Evolutionary conservation across 2,797 vertebrate genomes (phyloP).

Genomic region (Harpagifer antarcticus): DNA sequence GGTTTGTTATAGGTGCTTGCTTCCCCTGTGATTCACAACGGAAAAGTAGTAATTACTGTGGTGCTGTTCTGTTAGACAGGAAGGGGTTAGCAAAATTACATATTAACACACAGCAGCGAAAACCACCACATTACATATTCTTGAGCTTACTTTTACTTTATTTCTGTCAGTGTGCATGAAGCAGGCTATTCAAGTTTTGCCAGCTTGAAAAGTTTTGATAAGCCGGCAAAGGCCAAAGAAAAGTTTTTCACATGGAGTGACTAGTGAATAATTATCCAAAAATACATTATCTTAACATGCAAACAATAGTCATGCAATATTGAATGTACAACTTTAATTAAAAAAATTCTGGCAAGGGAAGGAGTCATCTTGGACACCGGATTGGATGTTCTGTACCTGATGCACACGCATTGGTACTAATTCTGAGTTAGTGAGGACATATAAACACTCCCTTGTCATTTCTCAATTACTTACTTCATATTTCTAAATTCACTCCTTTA

Average conservation of each 20-base stretch:
- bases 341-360: neutral
- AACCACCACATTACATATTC: constrained; percentile 12
- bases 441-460: neutral
- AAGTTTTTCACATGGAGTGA: neutral
- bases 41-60: constrained; percentile 65
- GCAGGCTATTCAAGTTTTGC: neutral
- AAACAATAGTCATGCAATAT: neutral
- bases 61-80: constrained; percentile 39
- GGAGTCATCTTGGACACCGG: neutral
- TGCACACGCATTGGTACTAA: neutral
- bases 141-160: constrained; percentile 19
- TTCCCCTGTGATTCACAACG: constrained; percentile 50
- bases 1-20: constrained; percentile 58
- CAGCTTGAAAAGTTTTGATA: neutral
- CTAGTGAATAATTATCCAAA: neutral
- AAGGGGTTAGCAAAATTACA: constrained; percentile 57
- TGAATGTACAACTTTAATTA: neutral
- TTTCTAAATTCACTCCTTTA: neutral
- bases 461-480: neutral
- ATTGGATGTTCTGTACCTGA: too few species aligned
- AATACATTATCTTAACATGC: neutral
- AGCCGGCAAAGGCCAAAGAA: neutral
- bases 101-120: constrained; percentile 49
- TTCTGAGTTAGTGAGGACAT: neutral
- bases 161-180: constrained; percentile 4